Evolutionary conservation across 2,113 vertebrate genomes (phyloP), one percentile per base, ranked within the genome.

Genomic region (Melanocharis versteri): DNA sequence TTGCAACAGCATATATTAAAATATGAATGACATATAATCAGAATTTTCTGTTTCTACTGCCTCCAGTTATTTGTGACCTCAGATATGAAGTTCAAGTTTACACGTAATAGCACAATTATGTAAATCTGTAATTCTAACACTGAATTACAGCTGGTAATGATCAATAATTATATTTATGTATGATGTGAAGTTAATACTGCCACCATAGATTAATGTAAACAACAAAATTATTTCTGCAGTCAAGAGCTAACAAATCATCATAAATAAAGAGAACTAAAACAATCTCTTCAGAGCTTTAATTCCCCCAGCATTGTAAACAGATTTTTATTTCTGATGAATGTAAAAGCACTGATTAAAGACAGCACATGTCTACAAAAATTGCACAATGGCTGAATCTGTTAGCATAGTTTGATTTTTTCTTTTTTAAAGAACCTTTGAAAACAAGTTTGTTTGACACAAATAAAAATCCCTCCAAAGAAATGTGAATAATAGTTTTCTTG

Each of bases 91-190:
- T 98, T 98, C 97, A 98, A 97, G 96, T 98, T 98, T 98, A 98
- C 97, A 97, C 97, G 91, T 98, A 98, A 98, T 98, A 98, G 97
- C 98, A 98, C 98, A 98, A 98, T 98, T 98, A 98, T 98, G 98
- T 98, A 98, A 98, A 98, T 98, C 69, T 97, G 96, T 97, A 98
- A 98, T 98, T 98, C 97, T 97, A 98, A 98, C 97, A 98, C 95
- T 97, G 97, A 98, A 98, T 98, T 98, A 98, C 97, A 98, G 97
- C 97, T 98, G 97, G 97, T 98, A 98, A 98, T 98, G 98, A 98
- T 98, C 98, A 98, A 98, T 98, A 98, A 98, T 98, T 98, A 97
- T 98, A 98, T 98, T 98, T 98, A 98, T 98, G 97, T 98, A 97
- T 98, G 97, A 98, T 98, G 96, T 93, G 95, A 97, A 97, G 96